Evolutionary conservation across 2,797 vertebrate species (phyloP).

Genomic region (Hypotaenidia okinawae): DNA sequence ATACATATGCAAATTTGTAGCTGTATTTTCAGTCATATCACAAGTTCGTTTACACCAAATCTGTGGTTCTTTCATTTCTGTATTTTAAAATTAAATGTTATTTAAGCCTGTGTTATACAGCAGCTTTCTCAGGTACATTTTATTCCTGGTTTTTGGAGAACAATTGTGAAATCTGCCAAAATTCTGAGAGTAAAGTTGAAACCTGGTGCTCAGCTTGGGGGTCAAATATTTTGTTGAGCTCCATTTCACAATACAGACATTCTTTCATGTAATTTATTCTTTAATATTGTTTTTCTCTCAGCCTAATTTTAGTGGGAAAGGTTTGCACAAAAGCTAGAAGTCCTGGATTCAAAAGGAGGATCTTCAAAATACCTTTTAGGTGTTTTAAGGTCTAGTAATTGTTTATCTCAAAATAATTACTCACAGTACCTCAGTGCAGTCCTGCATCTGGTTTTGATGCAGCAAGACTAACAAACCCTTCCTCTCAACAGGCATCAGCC

Average conservation of each 20-base stretch:
- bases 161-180: background rate
- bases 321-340: background rate
- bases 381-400: background rate
- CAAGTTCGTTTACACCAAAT: background rate
- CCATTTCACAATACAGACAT: background rate
- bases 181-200: background rate
- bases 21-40: background rate
- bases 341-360: background rate
- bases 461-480: background rate
- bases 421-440: background rate
- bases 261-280: background rate
- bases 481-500: background rate
- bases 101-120: background rate
- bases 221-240: background rate
- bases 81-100: background rate
- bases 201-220: background rate
- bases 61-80: background rate
- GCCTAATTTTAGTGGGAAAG: background rate
- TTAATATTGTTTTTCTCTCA: background rate
- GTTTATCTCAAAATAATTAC: background rate
- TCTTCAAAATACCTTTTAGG: background rate
- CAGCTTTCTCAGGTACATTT: background rate
- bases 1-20: background rate
- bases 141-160: background rate
- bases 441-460: background rate